A percentile compares a stretch with the other conserved stretches of the same genome.
These are phyloP conservation scores for Rissa tridactyla DNA, from an alignment of 2,113 vertebrate genomes.

Conservation along the genomic window DNA sequence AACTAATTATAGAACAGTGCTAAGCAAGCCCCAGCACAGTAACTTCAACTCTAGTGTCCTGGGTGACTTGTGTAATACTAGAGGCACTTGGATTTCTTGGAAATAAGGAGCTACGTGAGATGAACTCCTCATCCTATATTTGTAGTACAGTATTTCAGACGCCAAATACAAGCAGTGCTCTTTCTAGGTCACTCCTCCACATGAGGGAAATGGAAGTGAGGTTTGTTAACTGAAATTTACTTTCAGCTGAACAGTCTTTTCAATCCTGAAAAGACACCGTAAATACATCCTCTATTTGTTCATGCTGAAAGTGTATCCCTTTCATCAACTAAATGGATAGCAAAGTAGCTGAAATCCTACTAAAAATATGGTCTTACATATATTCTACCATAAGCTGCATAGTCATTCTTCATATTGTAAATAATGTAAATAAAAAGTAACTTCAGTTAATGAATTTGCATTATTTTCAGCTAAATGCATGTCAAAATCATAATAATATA, in stretches of 20 bases:
- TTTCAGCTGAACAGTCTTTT: neutral
- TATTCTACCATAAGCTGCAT: neutral
- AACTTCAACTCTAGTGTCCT: neutral
- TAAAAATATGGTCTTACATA: neutral
- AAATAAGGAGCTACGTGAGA: neutral
- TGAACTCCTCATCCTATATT: neutral
- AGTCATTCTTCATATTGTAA: neutral
- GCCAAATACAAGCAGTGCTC: neutral
- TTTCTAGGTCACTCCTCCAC: neutral
- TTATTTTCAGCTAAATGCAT: neutral
- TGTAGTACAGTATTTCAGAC: neutral
- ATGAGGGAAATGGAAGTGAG: neutral
- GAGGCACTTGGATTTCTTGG: constrained; percentile 21
- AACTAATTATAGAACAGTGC: constrained; percentile 11
- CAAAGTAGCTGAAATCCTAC: neutral
- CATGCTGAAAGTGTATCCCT: neutral
- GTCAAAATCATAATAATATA: neutral
- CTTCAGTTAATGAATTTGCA: neutral
- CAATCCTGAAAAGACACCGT: neutral
- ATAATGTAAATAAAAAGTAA: neutral
- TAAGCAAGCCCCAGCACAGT: neutral
- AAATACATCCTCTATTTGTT: neutral
- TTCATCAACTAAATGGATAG: neutral
- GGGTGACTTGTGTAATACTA: neutral
- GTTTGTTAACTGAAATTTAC: neutral